Evolutionary conservation across 2,113 vertebrate species (phyloP), one percentile per base, ranked within the genome.

Genomic region (Carettochelys insculpta): DNA sequence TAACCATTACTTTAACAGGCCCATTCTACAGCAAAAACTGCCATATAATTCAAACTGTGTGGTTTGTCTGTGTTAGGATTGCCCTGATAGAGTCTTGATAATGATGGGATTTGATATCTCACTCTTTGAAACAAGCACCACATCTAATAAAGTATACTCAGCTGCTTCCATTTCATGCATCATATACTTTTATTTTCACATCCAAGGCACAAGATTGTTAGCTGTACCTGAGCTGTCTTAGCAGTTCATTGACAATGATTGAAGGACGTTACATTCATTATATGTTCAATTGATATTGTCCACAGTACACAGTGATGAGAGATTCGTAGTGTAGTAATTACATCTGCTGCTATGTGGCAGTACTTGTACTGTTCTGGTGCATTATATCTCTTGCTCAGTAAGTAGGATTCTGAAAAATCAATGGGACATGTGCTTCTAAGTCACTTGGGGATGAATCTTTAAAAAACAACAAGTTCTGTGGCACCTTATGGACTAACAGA

Each of bases 101-200:
- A 58, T n/a, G 24, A 27, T n/a, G 7, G 4, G 43, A 29, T 38
- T 82, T 48, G 56, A 2, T 14, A 27, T 17, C 29, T 84, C 38
- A 78, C 45, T 58, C n/a, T 45, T 16, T n/a, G 77, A 91, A 85
- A 83, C 52, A 68, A 95, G 82, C 85, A 3, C 0, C 77, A 85
- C 77, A 20, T 53, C 31, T 56, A 1, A 51, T 73, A 52, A 80
- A 68, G 29, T 71, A 19, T 61, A 25, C 78, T 91, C 80, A 89
- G 68, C 68, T 58, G 50, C 58, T 86, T 82, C 77, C 11, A 52
- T 94, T 95, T 95, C 78, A 82, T 48, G 51, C 77, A 77, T 88
- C 89, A 20, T 56, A 5, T 92, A 80, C 20, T 73, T 87, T 87
- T 73, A 86, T 87, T 87, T 77, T 56, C 61, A 89, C 51, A 50